These are phyloP conservation scores for Drosophila eohydei DNA, from an alignment of 2,888 invertebrate species.

Conservation along the genomic window DNA sequence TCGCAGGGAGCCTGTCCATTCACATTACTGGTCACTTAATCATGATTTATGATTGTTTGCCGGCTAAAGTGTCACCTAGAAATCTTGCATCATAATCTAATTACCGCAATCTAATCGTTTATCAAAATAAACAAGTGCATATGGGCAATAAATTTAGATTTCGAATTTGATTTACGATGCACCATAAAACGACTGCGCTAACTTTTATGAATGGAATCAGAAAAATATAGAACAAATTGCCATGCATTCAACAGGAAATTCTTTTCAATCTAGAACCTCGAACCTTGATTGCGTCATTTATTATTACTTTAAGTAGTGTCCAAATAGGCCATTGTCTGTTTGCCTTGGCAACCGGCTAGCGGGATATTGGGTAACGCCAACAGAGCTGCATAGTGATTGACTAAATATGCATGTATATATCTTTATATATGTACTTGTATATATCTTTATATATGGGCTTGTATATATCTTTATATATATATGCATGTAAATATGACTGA, in stretches of 20 bases:
- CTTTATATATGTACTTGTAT: too few relatives aligned
- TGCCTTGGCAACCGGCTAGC: background rate
- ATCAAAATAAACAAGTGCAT: constrained; percentile 6
- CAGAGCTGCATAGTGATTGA: background rate
- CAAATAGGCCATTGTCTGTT: background rate
- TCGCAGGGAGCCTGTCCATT: background rate
- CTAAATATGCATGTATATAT: too few relatives aligned
- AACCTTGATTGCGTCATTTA: background rate
- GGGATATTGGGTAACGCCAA: background rate
- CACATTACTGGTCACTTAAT: background rate
- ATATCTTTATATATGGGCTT: too few relatives aligned
- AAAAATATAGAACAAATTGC: background rate
- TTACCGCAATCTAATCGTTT: constrained; percentile 34
- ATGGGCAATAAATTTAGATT: constrained; percentile 34
- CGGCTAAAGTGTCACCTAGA: background rate
- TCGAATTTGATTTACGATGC: constrained; percentile 40
- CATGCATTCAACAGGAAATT: background rate
- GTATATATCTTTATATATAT: too few relatives aligned
- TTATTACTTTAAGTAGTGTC: background rate
- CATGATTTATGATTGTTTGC: background rate
- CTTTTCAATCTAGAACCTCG: background rate
- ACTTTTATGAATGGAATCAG: constrained; percentile 30
- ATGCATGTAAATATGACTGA: too few relatives aligned
- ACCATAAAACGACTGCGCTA: background rate
- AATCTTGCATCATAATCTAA: constrained; percentile 23